Conservation (phyloP, 1,140 invertebrate species). For the Phthorimaea operculella region DNA sequence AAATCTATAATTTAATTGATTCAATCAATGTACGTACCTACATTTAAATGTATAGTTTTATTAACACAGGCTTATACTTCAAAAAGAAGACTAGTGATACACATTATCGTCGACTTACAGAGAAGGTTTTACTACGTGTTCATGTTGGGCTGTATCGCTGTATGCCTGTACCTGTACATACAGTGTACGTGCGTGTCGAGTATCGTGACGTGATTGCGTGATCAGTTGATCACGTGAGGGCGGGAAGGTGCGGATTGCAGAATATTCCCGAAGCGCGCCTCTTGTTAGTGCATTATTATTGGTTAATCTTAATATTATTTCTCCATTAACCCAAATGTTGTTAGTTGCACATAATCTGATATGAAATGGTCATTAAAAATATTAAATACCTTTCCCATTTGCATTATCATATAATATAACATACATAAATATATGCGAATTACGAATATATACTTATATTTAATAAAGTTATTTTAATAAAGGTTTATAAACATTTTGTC, state of each 20-base stretch:
- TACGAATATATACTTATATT: not conserved
- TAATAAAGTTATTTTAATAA: not conserved
- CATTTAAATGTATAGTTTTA: conserved; percentile 17
- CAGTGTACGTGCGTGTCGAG: no score
- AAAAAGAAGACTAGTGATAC: conserved; percentile 1
- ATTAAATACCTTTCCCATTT: not conserved
- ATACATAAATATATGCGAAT: not conserved
- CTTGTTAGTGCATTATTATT: no score
- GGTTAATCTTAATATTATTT: no score
- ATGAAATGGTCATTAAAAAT: not conserved
- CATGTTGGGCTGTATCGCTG: no score
- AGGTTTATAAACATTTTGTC: not conserved
- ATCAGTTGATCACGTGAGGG: no score
- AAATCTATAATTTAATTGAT: conserved; percentile 10
- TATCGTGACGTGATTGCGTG: no score
- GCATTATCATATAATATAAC: not conserved
- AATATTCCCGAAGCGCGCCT: no score
- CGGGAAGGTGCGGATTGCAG: no score
- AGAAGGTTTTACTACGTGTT: conserved; percentile 5
- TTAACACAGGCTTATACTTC: conserved; percentile 14
- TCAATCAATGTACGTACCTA: conserved; percentile 15
- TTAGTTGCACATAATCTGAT: no score
- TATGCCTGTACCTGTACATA: no score
- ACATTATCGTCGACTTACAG: conserved; percentile 13
- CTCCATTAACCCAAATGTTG: no score